These are phyloP conservation scores for Digitonthophagus gazella DNA, from an alignment of 2,888 invertebrate genomes.

Conservation along the genomic window DNA sequence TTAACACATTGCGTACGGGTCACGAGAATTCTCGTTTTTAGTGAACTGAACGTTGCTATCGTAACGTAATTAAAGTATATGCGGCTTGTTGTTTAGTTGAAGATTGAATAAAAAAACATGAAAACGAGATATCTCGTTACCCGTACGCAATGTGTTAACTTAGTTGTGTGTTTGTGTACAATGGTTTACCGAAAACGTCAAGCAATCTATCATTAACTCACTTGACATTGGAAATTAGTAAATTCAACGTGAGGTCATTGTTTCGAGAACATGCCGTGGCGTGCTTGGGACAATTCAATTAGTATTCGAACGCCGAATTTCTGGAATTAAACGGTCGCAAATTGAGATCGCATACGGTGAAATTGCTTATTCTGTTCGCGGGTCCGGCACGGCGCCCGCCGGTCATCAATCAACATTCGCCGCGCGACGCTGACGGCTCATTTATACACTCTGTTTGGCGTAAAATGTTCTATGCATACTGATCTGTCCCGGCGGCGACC, in stretches of 20 bases:
- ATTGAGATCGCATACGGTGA: constrained; percentile 8
- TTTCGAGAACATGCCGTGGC: not conserved
- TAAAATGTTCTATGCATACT: constrained; percentile 24
- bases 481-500: constrained; percentile 1
- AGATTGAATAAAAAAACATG: too few species aligned
- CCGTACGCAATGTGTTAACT: too few species aligned
- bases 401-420: constrained; percentile 34
- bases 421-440: constrained; percentile 32
- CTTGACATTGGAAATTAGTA: not conserved
- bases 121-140: too few species aligned
- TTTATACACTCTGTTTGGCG: constrained; percentile 31
- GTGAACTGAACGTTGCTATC: too few species aligned
- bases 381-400: constrained; percentile 30
- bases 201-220: too few species aligned
- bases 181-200: too few species aligned
- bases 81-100: too few species aligned
- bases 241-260: not conserved
- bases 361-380: constrained; percentile 32
- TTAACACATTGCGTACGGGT: too few species aligned
- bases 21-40: too few species aligned
- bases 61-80: too few species aligned
- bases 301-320: not conserved
- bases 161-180: too few species aligned
- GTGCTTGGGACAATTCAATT: not conserved
- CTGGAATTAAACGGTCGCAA: not conserved